phyloP scores from a whole-genome alignment of 2,888 invertebrate genomes.

The Pemphredon lugubris region DNA sequence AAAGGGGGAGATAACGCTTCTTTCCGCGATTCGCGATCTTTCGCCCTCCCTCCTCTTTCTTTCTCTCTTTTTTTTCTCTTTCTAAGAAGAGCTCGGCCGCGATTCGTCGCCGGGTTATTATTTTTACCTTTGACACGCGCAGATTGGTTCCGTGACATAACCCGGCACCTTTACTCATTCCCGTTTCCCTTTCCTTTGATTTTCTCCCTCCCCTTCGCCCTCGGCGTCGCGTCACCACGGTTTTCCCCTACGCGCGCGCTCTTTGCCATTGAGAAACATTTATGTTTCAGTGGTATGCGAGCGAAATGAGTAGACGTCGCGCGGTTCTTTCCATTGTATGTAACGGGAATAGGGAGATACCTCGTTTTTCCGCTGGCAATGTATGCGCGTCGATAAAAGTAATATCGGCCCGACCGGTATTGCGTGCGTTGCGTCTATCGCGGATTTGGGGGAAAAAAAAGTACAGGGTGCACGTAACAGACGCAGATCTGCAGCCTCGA shows the following conservation, averaged over 20 bases:
- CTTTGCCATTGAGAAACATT: neutral
- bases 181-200: neutral
- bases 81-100: conserved; percentile 24
- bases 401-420: too few relatives aligned
- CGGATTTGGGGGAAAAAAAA: too few relatives aligned
- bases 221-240: too few relatives aligned
- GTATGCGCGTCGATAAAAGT: too few relatives aligned
- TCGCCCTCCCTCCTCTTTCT: conserved; percentile 35
- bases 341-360: too few relatives aligned
- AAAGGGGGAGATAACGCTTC: conserved; percentile 34
- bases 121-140: conserved; percentile 53
- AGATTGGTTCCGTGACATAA: conserved; percentile 52
- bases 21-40: conserved; percentile 34
- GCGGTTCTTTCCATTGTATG: too few relatives aligned
- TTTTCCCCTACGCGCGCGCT: neutral
- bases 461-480: too few relatives aligned
- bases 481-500: too few relatives aligned
- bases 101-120: conserved; percentile 54
- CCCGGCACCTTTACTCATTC: conserved; percentile 44
- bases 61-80: too few relatives aligned
- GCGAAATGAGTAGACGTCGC: neutral
- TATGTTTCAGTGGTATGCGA: neutral
- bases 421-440: too few relatives aligned
- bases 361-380: too few relatives aligned
- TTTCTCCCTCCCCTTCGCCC: neutral